Evolutionary conservation across 2,797 vertebrate genomes (phyloP), one percentile per base, ranked within the genome.

Genomic region (Benthosema pterotum): DNA sequence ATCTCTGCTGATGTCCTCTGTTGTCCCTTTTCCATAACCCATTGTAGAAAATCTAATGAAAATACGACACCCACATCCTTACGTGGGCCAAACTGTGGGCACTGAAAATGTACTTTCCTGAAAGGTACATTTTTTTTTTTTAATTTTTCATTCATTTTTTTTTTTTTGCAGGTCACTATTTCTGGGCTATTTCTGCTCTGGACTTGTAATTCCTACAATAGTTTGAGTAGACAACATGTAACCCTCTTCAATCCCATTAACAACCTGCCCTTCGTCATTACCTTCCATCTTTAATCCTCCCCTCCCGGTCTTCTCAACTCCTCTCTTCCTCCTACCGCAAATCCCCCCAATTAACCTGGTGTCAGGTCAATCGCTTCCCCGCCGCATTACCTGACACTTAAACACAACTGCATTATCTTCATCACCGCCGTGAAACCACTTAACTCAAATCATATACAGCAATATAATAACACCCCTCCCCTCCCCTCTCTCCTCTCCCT

Each of bases 141-240:
- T n/a, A n/a, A n/a, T n/a, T n/a, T n/a, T n/a, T n/a, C n/a, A n/a
- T n/a, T n/a, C n/a, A n/a, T n/a, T n/a, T n/a, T n/a, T n/a, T n/a
- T n/a, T n/a, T n/a, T n/a, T 76, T 78, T 81, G 78, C 76, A 79
- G 70, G 75, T 80, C 76, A 78, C 59, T 70, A 64, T 71, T 0
- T 5, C 32, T 74, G 62, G 65, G 75, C 69, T 57, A 67, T 56
- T 67, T 71, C 38, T 52, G 53, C 22, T 65, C 68, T 65, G 54
- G 53, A 81, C 71, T n/a, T 73, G 69, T 72, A 80, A 60, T 65
- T 63, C 68, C 74, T 78, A 87, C 71, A 78, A 75, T 65, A 69
- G 72, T 76, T 61, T 88, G 43, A 72, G 78, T 82, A 80, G 79
- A 79, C 65, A 77, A 53, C 60, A 60, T 22, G 52, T 22, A 18